phyloP scores from a whole-genome alignment of 2,888 invertebrate genomes.

The Selenia dentaria region DNA sequence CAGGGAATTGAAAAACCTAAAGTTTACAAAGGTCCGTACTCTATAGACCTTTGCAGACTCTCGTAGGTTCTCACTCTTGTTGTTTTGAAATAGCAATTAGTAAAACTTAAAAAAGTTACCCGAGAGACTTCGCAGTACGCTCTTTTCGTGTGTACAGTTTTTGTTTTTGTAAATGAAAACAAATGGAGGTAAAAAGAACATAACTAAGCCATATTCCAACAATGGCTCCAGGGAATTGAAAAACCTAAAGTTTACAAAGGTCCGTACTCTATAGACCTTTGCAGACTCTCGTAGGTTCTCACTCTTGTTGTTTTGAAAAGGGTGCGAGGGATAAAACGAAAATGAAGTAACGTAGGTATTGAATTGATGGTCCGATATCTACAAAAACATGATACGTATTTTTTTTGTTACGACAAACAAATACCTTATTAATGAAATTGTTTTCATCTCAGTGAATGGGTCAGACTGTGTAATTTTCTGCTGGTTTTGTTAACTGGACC shows the following conservation, averaged over 20 bases:
- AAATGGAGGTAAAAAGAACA: conserved; percentile 9
- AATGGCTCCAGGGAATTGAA: conserved; percentile 8
- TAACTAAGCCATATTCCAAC: conserved; percentile 5
- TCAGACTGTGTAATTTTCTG: too few species aligned
- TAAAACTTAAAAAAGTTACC: conserved; percentile 15
- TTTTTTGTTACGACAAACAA: too few species aligned
- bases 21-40: conserved; percentile 12
- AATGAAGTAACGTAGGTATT: too few species aligned
- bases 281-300: neutral
- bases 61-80: neutral
- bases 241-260: conserved; percentile 11
- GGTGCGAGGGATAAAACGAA: too few species aligned
- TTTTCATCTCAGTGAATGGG: too few species aligned
- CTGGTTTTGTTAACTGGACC: too few species aligned
- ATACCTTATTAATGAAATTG: too few species aligned
- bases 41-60: conserved; percentile 5
- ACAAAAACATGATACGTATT: too few species aligned
- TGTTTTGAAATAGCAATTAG: conserved; percentile 15
- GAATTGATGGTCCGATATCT: too few species aligned
- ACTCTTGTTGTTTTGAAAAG: conserved; percentile 9
- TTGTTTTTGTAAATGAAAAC: conserved; percentile 6
- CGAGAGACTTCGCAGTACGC: conserved; percentile 9
- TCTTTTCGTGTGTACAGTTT: conserved; percentile 5
- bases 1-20: conserved; percentile 3
- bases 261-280: conserved; percentile 4